Percentiles rank a stretch among this genome's conserved stretches.
phyloP scores from a whole-genome alignment of 1,140 invertebrate genomes.

The Spodoptera frugiperda region DNA sequence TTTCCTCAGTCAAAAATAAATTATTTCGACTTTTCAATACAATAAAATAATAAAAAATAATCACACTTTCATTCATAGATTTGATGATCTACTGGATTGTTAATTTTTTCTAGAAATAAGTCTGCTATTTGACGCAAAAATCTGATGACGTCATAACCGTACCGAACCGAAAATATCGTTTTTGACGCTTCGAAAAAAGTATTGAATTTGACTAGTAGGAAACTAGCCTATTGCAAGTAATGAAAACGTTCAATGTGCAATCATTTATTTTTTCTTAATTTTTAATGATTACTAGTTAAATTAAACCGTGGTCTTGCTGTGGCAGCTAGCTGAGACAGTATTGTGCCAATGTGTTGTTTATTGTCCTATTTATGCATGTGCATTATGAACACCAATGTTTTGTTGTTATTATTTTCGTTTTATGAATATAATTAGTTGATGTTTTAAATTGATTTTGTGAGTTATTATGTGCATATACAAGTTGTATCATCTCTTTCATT shows the following conservation, averaged over 20 bases:
- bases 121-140: too few relatives aligned
- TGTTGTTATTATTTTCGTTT: constrained; percentile 49
- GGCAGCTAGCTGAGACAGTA: constrained; percentile 25
- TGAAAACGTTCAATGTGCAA: neutral
- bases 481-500: neutral
- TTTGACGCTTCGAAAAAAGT: too few relatives aligned
- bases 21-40: too few relatives aligned
- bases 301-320: constrained; percentile 1
- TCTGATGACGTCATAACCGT: too few relatives aligned
- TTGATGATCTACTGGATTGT: too few relatives aligned
- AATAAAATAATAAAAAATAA: too few relatives aligned
- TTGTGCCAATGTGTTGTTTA: constrained; percentile 42
- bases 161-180: too few relatives aligned
- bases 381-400: constrained; percentile 21
- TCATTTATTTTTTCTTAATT: constrained; percentile 5
- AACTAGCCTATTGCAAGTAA: neutral
- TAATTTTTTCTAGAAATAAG: too few relatives aligned
- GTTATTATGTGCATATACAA: constrained; percentile 33
- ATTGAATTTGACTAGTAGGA: too few relatives aligned
- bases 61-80: too few relatives aligned
- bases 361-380: constrained; percentile 32
- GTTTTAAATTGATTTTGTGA: constrained; percentile 33
- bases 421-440: constrained; percentile 45
- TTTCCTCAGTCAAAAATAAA: too few relatives aligned
- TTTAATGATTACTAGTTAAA: constrained; percentile 16